Conservation (phyloP, 2,888 invertebrate species). For the Polydrusus pterygomalis region DNA sequence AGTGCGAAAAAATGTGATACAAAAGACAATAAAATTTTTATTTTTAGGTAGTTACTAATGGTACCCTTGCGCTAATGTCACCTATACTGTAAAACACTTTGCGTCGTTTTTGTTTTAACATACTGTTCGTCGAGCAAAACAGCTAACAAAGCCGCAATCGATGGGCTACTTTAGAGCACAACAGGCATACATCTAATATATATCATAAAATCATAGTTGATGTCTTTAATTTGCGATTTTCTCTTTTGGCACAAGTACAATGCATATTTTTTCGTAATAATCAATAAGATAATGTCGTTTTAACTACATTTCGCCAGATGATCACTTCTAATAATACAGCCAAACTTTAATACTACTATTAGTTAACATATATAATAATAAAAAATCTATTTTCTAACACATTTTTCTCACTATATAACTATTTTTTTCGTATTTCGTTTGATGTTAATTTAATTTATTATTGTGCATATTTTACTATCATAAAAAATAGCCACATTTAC, state of each 20-base stretch:
- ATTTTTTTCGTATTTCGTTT: constrained; percentile 19
- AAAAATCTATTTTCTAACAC: constrained; percentile 49
- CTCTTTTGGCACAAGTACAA: not conserved
- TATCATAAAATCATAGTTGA: not conserved
- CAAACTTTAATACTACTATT: constrained; percentile 47
- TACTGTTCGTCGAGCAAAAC: too few species aligned
- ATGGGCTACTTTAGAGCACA: too few species aligned
- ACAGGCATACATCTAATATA: not conserved
- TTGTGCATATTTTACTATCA: constrained; percentile 19
- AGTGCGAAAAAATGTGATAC: too few species aligned
- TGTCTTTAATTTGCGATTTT: not conserved
- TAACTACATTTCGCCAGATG: constrained; percentile 6
- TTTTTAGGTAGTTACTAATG: too few species aligned
- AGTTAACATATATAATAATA: constrained; percentile 51
- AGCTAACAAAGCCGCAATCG: too few species aligned
- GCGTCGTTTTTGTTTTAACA: too few species aligned
- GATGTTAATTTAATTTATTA: constrained; percentile 27
- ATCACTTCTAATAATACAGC: constrained; percentile 48
- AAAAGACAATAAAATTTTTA: too few species aligned
- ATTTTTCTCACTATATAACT: constrained; percentile 35
- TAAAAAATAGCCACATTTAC: not conserved
- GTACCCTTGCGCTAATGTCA: too few species aligned
- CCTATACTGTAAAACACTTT: too few species aligned
- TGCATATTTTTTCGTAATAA: constrained; percentile 9
- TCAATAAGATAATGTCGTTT: constrained; percentile 16